These are phyloP conservation scores for Cryptophagus acutangulus DNA, from an alignment of 2,888 invertebrate genomes.

Conservation along the genomic window DNA sequence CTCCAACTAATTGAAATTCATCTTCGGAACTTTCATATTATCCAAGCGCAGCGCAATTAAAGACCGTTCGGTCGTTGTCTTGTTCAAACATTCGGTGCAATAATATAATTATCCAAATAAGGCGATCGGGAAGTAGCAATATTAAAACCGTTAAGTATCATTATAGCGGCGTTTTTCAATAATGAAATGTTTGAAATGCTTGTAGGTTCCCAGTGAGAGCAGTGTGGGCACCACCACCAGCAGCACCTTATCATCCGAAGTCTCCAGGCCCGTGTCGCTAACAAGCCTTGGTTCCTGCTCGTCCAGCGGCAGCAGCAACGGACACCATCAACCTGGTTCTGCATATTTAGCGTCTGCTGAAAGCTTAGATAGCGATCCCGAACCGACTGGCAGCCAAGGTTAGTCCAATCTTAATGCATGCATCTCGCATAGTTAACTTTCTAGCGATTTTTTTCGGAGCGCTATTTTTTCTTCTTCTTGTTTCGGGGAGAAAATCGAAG, in stretches of 20 bases:
- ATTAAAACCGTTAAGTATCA: background rate
- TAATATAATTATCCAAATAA: too few species aligned
- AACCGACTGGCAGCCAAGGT: constrained; percentile 51
- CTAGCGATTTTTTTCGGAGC: too few species aligned
- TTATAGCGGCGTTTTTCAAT: background rate
- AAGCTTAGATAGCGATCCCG: constrained; percentile 74
- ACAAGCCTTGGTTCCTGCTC: constrained; percentile 75
- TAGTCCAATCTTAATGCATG: constrained; percentile 24
- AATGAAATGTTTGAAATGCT: constrained; percentile 15
- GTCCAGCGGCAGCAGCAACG: constrained; percentile 59
- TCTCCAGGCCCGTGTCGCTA: constrained; percentile 65
- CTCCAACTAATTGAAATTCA: too few species aligned
- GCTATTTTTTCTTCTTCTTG: too few species aligned
- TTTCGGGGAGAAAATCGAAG: too few species aligned
- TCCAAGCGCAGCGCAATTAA: too few species aligned
- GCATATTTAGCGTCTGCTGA: constrained; percentile 85
- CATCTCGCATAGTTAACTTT: too few species aligned
- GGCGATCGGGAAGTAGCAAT: too few species aligned
- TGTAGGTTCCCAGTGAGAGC: constrained; percentile 45
- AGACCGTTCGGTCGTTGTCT: too few species aligned
- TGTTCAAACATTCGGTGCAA: too few species aligned
- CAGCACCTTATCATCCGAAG: constrained; percentile 53
- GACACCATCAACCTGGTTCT: constrained; percentile 59
- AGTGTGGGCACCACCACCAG: constrained; percentile 53
- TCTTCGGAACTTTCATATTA: too few species aligned